Evolutionary conservation across 2,113 vertebrate genomes (phyloP).

Genomic region (Leptodactylus fuscus): DNA sequence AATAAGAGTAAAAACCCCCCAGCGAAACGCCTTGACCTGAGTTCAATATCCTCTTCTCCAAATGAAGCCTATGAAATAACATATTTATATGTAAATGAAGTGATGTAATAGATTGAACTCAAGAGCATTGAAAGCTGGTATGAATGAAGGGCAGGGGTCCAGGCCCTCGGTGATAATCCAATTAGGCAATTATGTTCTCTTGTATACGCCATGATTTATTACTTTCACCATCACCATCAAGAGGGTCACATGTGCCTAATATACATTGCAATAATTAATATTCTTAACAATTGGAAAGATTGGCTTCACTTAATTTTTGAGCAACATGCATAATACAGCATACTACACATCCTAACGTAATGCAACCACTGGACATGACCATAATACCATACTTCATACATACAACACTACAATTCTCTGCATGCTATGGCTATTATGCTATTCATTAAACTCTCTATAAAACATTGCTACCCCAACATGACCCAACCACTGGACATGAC

Average conservation of each 20-base stretch:
- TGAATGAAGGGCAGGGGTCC: neutral
- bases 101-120: neutral
- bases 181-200: neutral
- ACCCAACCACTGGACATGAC: neutral
- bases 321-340: too few species aligned
- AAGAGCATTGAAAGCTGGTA: neutral
- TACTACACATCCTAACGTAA: too few species aligned
- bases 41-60: neutral
- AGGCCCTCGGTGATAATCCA: neutral
- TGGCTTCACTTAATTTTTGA: too few species aligned
- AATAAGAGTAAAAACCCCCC: neutral
- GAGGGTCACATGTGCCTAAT: neutral
- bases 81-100: conserved; percentile 10
- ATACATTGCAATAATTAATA: neutral
- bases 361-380: neutral
- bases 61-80: neutral
- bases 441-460: too few species aligned
- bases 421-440: too few species aligned
- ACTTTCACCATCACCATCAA: neutral
- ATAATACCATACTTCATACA: neutral
- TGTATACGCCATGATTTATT: neutral
- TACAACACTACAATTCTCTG: neutral
- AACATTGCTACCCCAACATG: too few species aligned
- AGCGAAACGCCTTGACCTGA: neutral
- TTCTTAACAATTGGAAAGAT: neutral